These are phyloP conservation scores for Herminia tarsipennalis DNA, from an alignment of 2,888 invertebrate genomes.

Conservation along the genomic window DNA sequence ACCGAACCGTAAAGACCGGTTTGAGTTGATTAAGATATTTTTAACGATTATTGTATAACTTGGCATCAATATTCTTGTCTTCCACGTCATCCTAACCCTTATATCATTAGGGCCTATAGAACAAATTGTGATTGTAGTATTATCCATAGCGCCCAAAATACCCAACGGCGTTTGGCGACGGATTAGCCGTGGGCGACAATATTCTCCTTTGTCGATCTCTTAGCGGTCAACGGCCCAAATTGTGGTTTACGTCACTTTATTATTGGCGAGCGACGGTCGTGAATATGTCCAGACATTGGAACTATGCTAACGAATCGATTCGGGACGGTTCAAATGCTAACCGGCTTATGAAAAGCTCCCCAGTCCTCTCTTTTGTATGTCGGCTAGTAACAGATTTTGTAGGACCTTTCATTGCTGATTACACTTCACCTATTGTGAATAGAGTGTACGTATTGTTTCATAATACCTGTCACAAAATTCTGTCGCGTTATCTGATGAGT, in stretches of 20 bases:
- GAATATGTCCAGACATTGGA: constrained; percentile 64
- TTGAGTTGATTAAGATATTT: too few species aligned
- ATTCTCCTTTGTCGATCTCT: constrained; percentile 57
- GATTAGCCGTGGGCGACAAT: constrained; percentile 45
- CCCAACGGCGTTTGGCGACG: constrained; percentile 17
- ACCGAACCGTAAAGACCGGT: too few species aligned
- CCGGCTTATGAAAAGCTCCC: constrained; percentile 53
- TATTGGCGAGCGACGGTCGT: constrained; percentile 55
- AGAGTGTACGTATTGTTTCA: constrained; percentile 5
- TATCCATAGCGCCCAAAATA: constrained; percentile 9
- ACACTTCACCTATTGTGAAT: constrained; percentile 19
- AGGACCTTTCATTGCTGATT: constrained; percentile 28
- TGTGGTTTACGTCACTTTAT: constrained; percentile 66
- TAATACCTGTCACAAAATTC: constrained; percentile 4
- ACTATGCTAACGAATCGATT: constrained; percentile 70
- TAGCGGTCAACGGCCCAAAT: constrained; percentile 71
- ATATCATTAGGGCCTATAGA: background rate
- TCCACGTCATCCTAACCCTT: too few species aligned
- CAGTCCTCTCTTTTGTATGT: constrained; percentile 42
- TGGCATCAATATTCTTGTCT: too few species aligned
- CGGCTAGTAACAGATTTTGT: constrained; percentile 32
- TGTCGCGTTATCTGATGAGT: too few species aligned
- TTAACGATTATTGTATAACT: too few species aligned
- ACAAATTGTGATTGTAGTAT: background rate
- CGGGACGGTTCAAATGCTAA: constrained; percentile 58